Conservation (phyloP, 1,140 invertebrate genomes). For the Trichonephila inaurata region DNA sequence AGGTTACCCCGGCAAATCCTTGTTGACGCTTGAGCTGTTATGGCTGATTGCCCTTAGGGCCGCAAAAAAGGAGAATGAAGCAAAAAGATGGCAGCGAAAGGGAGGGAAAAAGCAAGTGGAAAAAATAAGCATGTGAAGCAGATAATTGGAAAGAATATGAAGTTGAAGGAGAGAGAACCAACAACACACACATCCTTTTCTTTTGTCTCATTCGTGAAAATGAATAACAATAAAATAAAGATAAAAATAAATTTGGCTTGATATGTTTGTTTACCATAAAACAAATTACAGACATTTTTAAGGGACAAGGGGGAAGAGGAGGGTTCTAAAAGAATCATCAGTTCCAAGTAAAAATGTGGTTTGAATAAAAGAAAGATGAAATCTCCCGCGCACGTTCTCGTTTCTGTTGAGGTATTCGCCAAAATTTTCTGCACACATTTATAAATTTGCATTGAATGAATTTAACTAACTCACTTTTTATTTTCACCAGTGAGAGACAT, state of each 20-base stretch:
- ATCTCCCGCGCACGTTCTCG: too few relatives aligned
- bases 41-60: not conserved
- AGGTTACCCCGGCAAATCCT: slow-evolving; percentile 36
- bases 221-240: not conserved
- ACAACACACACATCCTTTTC: not conserved
- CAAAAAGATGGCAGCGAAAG: not conserved
- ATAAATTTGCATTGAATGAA: too few relatives aligned
- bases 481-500: too few relatives aligned
- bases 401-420: too few relatives aligned
- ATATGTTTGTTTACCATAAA: not conserved
- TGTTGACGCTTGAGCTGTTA: slow-evolving; percentile 47
- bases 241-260: not conserved
- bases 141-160: not conserved
- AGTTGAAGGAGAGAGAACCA: not conserved
- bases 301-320: not conserved
- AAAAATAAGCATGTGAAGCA: not conserved
- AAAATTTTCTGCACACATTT: too few relatives aligned
- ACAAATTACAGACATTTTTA: not conserved
- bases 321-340: too few relatives aligned
- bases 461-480: too few relatives aligned
- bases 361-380: too few relatives aligned
- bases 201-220: not conserved
- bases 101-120: not conserved
- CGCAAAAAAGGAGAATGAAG: not conserved
- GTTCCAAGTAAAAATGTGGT: too few relatives aligned